These are phyloP conservation scores for Siniperca knerii DNA, from an alignment of 2,113 vertebrate species.

Conservation along the genomic window DNA sequence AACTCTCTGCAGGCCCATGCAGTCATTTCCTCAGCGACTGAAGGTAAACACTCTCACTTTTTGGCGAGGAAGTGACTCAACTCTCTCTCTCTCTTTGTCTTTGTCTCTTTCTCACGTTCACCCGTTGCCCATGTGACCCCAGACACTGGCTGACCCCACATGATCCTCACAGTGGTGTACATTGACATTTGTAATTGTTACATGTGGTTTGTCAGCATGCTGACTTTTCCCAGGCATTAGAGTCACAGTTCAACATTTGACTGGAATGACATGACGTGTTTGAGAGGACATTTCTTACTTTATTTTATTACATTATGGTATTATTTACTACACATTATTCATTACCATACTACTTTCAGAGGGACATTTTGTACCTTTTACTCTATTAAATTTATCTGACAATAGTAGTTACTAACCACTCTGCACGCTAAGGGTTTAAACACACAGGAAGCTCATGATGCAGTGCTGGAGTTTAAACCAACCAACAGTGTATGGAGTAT, in stretches of 20 bases:
- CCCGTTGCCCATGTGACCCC: slow-evolving; percentile 34
- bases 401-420: background rate
- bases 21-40: slow-evolving; percentile 83
- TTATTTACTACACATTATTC: background rate
- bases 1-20: slow-evolving; percentile 71
- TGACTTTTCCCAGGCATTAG: slow-evolving; percentile 8
- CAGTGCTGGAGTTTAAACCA: background rate
- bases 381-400: background rate
- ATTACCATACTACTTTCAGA: background rate
- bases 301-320: background rate
- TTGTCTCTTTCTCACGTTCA: slow-evolving; percentile 36
- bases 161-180: background rate
- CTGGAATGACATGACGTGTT: background rate
- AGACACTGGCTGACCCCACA: background rate
- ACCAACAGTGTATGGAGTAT: background rate
- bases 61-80: slow-evolving; percentile 82
- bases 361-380: background rate
- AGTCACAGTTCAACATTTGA: background rate
- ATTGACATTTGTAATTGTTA: background rate
- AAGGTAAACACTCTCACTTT: slow-evolving; percentile 83
- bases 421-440: background rate
- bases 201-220: background rate
- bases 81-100: slow-evolving; percentile 28
- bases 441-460: background rate
- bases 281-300: background rate